A percentile compares a stretch with the other conserved stretches of the same genome.
Conservation (phyloP, 1,140 invertebrate genomes). For the Octopus sinensis region DNA sequence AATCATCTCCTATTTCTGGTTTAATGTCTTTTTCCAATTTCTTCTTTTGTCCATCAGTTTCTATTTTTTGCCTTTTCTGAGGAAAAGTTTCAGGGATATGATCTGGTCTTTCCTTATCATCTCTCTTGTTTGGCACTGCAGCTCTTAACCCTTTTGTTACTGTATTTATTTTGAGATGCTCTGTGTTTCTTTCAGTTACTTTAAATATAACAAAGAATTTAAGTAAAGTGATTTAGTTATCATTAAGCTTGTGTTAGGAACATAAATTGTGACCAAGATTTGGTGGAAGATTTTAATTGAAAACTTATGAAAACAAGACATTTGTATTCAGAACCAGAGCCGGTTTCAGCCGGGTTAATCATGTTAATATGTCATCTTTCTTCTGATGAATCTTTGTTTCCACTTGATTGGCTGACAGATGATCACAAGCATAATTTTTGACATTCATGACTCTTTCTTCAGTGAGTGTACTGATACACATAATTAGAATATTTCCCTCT, state of each 20-base stretch:
- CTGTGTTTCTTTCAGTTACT: no score
- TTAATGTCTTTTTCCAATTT: constrained; percentile 83
- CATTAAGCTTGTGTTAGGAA: no score
- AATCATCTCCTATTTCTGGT: constrained; percentile 90
- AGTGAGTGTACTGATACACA: constrained; percentile 90
- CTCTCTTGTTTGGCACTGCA: constrained; percentile 78
- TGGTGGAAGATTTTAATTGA: no score
- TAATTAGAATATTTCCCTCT: constrained; percentile 68
- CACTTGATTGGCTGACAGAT: constrained; percentile 82
- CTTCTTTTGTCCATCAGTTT: constrained; percentile 35
- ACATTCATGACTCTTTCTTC: constrained; percentile 92
- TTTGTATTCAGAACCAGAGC: no score
- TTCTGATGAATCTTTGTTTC: constrained; percentile 90
- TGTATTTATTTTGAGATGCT: no score
- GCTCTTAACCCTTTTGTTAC: constrained; percentile 58
- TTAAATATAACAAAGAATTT: no score
- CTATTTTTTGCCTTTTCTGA: constrained; percentile 49
- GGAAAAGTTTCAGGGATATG: constrained; percentile 45
- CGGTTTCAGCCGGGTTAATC: constrained; percentile 47
- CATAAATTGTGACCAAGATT: no score
- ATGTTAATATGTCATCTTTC: constrained; percentile 80
- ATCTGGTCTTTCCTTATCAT: constrained; percentile 65
- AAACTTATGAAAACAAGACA: no score
- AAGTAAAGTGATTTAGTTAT: no score
- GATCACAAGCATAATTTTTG: constrained; percentile 87